Base-by-base conservation (phyloP, 2,888 invertebrate genomes). In the Parelbella ahira region DNA sequence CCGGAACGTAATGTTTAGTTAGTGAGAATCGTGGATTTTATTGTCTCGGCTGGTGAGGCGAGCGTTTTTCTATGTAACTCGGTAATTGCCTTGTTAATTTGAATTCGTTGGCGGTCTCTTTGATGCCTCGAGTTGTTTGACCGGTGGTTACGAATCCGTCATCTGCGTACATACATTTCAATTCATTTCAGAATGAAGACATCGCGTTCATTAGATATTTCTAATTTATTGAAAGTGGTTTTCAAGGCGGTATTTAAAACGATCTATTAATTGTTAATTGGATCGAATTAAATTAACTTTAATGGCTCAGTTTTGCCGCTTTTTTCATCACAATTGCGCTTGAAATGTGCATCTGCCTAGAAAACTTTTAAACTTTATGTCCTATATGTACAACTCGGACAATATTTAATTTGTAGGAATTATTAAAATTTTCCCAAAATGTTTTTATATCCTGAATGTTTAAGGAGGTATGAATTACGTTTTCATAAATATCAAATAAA, bases 51-150 rank as follows among this genome's bases (percentile, higher is more conserved):
- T 60, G 59, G 58, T 63, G 66, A 44, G 48, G 62, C 55, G 56
- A 68, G 62, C 62, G 60, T 68, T 74, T 42, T 76, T 70, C 68
- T 56, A 71, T 64, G 72, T 72, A 77, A 75, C 61, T 58, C 65
- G 63, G 75, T 82, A 76, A 84, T 81, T 83, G 75, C 70, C 77
- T 79, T 80, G 82, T 84, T 83, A 81, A 81, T 81, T 77, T 71
- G 68, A 73, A 74, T 68, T 68, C 63, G 59, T 57, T 53, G 68
- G 64, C 82, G 81, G 78, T 58, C 47, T 61, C 71, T 86, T 78
- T 82, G 79, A 84, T 72, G 53, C 53, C 62, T 60, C 56, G 60
- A 76, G 68, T 69, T 64, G 78, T 72, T 60, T 58, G 73, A 75
- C 77, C 65, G 63, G 75, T 72, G 66, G 68, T 68, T 72, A 58